Percentiles rank a stretch among this genome's conserved stretches.
These are phyloP conservation scores for Incurvaria masculella DNA, from an alignment of 2,888 invertebrate species.

Conservation along the genomic window DNA sequence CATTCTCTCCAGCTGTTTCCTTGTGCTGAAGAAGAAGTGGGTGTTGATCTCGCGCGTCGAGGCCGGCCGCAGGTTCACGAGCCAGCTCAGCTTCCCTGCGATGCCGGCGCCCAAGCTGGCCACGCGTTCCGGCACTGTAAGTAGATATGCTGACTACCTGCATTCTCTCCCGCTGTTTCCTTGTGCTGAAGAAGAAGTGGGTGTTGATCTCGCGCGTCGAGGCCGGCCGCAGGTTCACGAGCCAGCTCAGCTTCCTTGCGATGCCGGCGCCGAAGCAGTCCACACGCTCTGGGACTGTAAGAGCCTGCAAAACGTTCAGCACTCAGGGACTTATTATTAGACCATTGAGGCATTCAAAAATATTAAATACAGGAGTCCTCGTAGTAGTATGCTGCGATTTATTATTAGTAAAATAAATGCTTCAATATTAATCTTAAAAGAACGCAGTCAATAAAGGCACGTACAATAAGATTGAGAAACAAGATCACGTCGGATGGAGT, in stretches of 20 bases:
- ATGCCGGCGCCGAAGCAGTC: constrained; percentile 55
- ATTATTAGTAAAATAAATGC: no score
- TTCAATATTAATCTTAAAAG: no score
- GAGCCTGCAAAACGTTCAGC: no score
- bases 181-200: constrained; percentile 48
- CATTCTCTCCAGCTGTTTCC: constrained; percentile 32
- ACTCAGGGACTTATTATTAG: no score
- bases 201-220: constrained; percentile 41
- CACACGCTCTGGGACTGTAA: constrained; percentile 26
- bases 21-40: constrained; percentile 48
- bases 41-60: constrained; percentile 41
- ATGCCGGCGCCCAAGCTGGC: constrained; percentile 27
- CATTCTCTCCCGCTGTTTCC: constrained; percentile 32
- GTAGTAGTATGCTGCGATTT: constrained; percentile 21
- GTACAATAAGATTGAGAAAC: no score
- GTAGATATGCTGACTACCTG: constrained; percentile 27
- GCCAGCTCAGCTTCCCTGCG: constrained; percentile 31
- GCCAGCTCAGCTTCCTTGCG: constrained; percentile 31
- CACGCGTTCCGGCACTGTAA: background rate
- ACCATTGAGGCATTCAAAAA: no score
- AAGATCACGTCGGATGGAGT: no score
- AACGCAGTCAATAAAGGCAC: no score
- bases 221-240: constrained; percentile 44
- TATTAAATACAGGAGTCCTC: constrained; percentile 16
- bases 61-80: constrained; percentile 44